Base-by-base conservation (phyloP, 2,113 vertebrate genomes). In the Crocuta crocuta region DNA sequence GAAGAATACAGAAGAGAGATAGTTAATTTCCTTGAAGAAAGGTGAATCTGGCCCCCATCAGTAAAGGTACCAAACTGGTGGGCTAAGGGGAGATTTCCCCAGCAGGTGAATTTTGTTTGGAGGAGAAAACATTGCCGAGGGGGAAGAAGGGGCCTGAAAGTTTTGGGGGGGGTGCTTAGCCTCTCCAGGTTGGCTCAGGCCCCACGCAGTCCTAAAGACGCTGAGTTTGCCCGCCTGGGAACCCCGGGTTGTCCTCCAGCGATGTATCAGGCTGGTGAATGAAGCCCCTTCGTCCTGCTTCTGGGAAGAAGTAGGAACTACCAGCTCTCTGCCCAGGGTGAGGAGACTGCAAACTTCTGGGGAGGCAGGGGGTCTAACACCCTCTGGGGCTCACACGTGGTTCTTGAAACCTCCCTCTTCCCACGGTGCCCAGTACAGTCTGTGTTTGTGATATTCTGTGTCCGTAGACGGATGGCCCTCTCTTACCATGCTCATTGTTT, bases 391-490 rank as follows among this genome's bases (percentile, higher is more conserved):
- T 68, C 58, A 50, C 28, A 6, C 24, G 23, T 39, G 61, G 28
- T 35, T 50, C 55, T 19, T 1, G 70, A 61, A 66, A 26, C 19
- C 16, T 85, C 23, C 16, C 1, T 0, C 10, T 21, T 88, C n/a
- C 71, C 33, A 43, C 0, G 0, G 8, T 26, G 19, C 53, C 28
- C 4, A 11, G 53, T 33, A 53, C 10, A 43, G 4, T 82, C 24
- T 74, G 28, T 50, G 35, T 84, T 71, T 80, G 71, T 68, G 55
- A 94, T 66, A 31, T 23, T 84, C 53, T 31, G 35, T 79, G 7
- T 93, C 55, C 70, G 68, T 39, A 71, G 21, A 85, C n/a, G 70
- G 39, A 70, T 39, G 0, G 10, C 17, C 23, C 39, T 55, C 31
- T 89, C 19, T 84, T 68, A 28, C 39, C 17, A 15, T 9, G 7